Evolutionary conservation across 2,888 invertebrate genomes (phyloP).

Genomic region (Heliconius ismenius): DNA sequence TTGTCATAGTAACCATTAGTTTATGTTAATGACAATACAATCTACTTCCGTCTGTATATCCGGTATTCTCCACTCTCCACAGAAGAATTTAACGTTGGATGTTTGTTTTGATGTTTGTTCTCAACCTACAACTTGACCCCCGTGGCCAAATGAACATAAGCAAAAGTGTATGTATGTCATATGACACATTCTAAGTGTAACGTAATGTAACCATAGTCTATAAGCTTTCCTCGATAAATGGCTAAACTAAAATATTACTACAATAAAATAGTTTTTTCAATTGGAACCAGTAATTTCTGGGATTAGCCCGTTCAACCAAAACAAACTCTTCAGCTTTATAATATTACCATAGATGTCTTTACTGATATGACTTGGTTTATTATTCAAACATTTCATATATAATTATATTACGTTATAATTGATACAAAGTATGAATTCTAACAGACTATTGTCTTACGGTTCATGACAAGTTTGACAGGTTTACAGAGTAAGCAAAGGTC

Average conservation of each 20-base stretch:
- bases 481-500: slow-evolving; percentile 1
- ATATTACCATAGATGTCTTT: not conserved
- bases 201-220: not conserved
- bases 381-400: not conserved
- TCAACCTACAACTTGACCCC: too few relatives aligned
- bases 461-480: slow-evolving; percentile 5
- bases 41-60: slow-evolving; percentile 11
- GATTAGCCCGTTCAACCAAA: not conserved
- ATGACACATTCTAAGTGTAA: not conserved
- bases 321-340: not conserved
- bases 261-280: not conserved
- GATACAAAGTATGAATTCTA: not conserved
- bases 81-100: not conserved
- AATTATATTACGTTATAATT: not conserved
- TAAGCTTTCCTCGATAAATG: not conserved
- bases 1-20: not conserved
- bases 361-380: not conserved
- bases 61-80: not conserved
- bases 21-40: not conserved
- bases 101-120: not conserved
- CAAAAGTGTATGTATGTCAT: too few relatives aligned
- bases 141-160: too few relatives aligned
- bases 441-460: not conserved
- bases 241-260: not conserved
- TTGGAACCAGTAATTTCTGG: too few relatives aligned